Conservation (phyloP, 2,113 vertebrate species). For the Circaetus cinerascens region DNA sequence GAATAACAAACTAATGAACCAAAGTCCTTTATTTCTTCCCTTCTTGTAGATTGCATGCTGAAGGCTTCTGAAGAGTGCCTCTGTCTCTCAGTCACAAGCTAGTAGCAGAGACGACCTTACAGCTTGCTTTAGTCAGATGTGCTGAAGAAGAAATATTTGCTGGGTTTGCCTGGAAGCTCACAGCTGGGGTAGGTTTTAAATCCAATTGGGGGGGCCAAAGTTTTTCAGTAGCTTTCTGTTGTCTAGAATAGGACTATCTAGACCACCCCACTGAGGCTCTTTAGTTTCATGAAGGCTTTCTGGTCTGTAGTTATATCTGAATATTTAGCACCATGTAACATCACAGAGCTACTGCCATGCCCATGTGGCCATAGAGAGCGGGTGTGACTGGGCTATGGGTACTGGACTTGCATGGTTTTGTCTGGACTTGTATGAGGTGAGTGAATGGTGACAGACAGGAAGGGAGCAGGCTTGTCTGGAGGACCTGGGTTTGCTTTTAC, state of each 20-base stretch:
- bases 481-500: background rate
- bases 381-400: background rate
- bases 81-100: background rate
- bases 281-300: background rate
- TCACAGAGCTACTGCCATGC: background rate
- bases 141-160: background rate
- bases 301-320: background rate
- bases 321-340: background rate
- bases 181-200: background rate
- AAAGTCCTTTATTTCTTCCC: background rate
- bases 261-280: background rate
- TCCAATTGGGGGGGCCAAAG: background rate
- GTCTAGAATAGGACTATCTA: background rate
- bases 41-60: background rate
- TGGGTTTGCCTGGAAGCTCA: background rate
- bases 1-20: constrained; percentile 23
- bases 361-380: background rate
- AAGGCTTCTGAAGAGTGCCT: background rate
- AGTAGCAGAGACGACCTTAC: background rate
- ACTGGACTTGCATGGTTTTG: background rate
- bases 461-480: background rate
- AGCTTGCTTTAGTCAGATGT: background rate
- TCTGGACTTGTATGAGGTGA: background rate
- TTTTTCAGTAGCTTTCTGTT: background rate
- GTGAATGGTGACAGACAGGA: background rate